These are phyloP conservation scores for Ursus arctos DNA, from an alignment of 2,113 vertebrate species.

Conservation along the genomic window DNA sequence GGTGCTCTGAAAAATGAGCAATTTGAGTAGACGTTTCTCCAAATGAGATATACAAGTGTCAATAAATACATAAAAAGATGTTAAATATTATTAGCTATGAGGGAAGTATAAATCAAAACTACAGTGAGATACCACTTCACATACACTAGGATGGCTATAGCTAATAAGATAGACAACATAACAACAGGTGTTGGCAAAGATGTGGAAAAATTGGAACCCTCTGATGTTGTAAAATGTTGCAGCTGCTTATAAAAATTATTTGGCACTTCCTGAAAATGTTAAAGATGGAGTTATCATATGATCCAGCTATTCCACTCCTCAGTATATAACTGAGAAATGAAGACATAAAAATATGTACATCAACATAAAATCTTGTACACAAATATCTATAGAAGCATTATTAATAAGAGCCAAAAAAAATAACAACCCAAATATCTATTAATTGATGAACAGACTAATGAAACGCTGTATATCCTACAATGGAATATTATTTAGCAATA, in stretches of 20 bases:
- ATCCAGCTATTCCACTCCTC: neutral
- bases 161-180: neutral
- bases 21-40: slow-evolving; percentile 19
- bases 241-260: neutral
- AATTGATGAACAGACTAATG: neutral
- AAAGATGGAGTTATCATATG: neutral
- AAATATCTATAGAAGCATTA: neutral
- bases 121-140: neutral
- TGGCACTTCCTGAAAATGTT: neutral
- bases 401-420: neutral
- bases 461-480: neutral
- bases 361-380: neutral
- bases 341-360: neutral
- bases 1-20: neutral
- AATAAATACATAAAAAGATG: slow-evolving; percentile 17
- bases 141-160: neutral
- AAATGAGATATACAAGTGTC: neutral
- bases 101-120: slow-evolving; percentile 32
- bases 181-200: neutral
- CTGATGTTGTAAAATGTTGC: neutral
- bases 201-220: neutral
- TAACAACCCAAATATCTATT: neutral
- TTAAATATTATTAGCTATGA: slow-evolving; percentile 27
- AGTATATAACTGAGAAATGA: neutral
- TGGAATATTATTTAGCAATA: neutral